A percentile compares a stretch with the other conserved stretches of the same genome.
phyloP scores from a whole-genome alignment of 2,888 invertebrate genomes.

The Zaprionus bogoriensis region DNA sequence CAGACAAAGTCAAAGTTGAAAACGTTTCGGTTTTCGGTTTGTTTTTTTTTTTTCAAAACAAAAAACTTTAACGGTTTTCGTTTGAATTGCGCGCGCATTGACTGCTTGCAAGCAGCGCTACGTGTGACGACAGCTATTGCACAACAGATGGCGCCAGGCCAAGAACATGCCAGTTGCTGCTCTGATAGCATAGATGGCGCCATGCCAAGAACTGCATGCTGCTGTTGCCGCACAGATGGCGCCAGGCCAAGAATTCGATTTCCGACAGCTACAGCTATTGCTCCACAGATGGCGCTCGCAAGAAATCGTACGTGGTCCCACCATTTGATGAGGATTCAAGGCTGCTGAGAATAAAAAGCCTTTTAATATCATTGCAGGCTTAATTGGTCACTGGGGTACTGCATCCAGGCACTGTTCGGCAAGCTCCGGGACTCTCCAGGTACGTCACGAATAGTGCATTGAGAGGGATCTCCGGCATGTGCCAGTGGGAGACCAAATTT shows the following conservation, averaged over 20 bases:
- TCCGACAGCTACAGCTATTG: not conserved
- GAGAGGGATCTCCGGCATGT: no score
- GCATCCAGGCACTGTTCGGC: no score
- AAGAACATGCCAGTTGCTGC: not conserved
- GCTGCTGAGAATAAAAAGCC: no score
- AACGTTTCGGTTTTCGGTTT: not conserved
- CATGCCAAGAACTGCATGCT: no score
- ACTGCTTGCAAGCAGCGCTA: not conserved
- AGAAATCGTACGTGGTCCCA: not conserved
- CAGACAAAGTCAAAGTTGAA: not conserved
- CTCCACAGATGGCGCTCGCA: constrained; percentile 28
- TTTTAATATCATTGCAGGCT: no score
- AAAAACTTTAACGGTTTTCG: not conserved
- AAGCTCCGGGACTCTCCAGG: no score
- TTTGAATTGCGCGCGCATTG: no score
- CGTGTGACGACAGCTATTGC: not conserved
- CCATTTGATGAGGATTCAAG: no score
- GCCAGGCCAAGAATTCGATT: not conserved
- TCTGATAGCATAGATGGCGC: not conserved
- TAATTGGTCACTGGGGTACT: no score
- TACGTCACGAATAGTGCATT: no score
- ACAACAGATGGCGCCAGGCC: constrained; percentile 9
- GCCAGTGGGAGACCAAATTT: no score
- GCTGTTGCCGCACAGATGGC: not conserved
- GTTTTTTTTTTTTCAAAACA: no score